Base-by-base conservation (phyloP, 2,113 vertebrate species). In the Nycticorax nycticorax region DNA sequence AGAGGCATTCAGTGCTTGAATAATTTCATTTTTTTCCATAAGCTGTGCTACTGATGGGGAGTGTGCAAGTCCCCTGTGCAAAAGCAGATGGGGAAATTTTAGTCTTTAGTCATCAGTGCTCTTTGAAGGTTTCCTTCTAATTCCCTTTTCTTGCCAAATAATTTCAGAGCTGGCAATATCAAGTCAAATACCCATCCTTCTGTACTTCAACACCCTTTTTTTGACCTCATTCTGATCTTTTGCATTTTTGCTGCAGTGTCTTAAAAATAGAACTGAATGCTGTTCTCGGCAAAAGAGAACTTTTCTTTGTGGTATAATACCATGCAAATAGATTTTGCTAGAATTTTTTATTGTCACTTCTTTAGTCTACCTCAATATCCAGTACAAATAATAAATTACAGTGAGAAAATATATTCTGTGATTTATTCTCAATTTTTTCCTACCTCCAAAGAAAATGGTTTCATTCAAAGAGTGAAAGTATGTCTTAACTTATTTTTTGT, bases 111-210 rank as follows among this genome's bases (percentile, higher is more conserved):
- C 88, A 71, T 68, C 93, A 52, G 41, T 92, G 85, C 91, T 98
- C 97, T 97, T 98, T 97, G 96, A 96, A 96, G 93, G 71, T 95
- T 92, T 63, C 41, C 73, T 93, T 96, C 57, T 93, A 95, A 96
- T 94, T 97, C 74, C 75, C 39, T 92, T 94, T 96, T 90, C 94
- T 88, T 95, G 96, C 93, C 94, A 96, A 96, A 96, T 93, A 96
- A 92, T 96, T 94, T 85, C 71, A 80, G 37, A 82, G 53, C 63
- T 96, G 80, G 96, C 89, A 73, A n/a, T 93, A 89, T 72, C 30
- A 73, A 91, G 84, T 88, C 16, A 57, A 72, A 93, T 85, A 82
- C 53, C 16, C 74, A 16, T 93, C 60, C 67, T 73, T 85, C 74
- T 47, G 45, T 88, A 69, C 62, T 95, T 93, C 62, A 60, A 1